phyloP scores from a whole-genome alignment of 2,888 invertebrate genomes.

The Cryptops parisi region DNA sequence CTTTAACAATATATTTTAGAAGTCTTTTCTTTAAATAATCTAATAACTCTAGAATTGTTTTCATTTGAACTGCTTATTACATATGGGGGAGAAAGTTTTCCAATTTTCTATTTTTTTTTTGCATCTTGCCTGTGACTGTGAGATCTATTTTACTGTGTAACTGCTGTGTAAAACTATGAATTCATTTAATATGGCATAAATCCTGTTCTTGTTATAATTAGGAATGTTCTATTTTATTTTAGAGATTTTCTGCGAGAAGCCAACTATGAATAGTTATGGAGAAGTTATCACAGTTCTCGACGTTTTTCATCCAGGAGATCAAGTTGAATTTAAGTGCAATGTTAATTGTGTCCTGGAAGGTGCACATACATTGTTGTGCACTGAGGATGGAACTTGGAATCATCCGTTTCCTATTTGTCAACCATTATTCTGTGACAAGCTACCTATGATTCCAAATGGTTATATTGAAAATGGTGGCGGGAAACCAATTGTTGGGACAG shows the following conservation, averaged over 20 bases:
- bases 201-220: too few relatives aligned
- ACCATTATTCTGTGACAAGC: conserved; percentile 32
- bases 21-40: too few relatives aligned
- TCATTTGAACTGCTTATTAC: too few relatives aligned
- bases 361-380: conserved; percentile 32
- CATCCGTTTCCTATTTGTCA: conserved; percentile 33
- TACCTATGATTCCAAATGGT: conserved; percentile 23
- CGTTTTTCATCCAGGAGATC: conserved; percentile 30
- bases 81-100: too few relatives aligned
- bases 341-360: conserved; percentile 4
- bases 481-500: conserved; percentile 9
- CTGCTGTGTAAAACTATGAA: too few relatives aligned
- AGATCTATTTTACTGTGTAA: too few relatives aligned
- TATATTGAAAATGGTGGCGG: background rate
- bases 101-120: too few relatives aligned
- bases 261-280: background rate
- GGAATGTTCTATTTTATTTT: background rate
- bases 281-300: conserved; percentile 20
- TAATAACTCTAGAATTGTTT: too few relatives aligned
- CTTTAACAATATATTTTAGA: too few relatives aligned
- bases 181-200: too few relatives aligned
- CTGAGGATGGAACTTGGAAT: conserved; percentile 41
- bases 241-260: conserved; percentile 2
- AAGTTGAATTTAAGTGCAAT: conserved; percentile 40
- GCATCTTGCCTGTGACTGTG: too few relatives aligned